Conservation (phyloP, 1,140 invertebrate species). For the Solenopsis invicta region DNA sequence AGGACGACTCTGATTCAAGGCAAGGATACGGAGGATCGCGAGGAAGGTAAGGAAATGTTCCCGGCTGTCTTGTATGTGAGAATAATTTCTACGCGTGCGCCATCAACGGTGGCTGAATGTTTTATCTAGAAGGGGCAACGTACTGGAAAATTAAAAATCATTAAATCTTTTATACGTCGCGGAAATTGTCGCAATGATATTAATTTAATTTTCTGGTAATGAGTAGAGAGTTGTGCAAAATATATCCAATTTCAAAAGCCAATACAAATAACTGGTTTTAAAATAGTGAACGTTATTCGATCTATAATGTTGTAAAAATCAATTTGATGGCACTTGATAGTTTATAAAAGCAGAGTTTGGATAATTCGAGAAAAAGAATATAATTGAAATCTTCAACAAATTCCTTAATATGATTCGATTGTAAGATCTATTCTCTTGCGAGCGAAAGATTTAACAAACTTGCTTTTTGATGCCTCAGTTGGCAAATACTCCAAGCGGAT, state of each 20-base stretch:
- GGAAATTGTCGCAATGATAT: not conserved
- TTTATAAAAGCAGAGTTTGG: not conserved
- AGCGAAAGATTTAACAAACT: not conserved
- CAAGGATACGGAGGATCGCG: conserved; percentile 78
- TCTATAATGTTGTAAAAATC: not conserved
- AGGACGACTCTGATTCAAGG: conserved; percentile 81
- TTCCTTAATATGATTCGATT: not conserved
- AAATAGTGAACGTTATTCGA: not conserved
- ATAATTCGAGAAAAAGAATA: not conserved
- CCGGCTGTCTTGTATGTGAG: not conserved
- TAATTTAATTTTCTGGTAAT: not conserved
- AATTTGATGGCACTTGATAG: not conserved
- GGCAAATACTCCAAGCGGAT: not conserved
- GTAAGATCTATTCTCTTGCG: not conserved
- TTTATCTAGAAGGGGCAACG: not conserved
- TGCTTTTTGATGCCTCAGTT: not conserved
- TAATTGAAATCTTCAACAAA: not conserved
- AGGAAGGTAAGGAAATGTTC: conserved; percentile 78
- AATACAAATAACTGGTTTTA: not conserved
- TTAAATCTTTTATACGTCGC: not conserved
- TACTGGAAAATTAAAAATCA: not conserved
- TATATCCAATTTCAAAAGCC: not conserved
- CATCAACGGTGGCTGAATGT: not conserved
- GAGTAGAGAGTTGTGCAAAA: not conserved
- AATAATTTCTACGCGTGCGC: not conserved